Evolutionary conservation across 2,113 vertebrate species (phyloP).

Genomic region (Thalassarche chlororhynchos): DNA sequence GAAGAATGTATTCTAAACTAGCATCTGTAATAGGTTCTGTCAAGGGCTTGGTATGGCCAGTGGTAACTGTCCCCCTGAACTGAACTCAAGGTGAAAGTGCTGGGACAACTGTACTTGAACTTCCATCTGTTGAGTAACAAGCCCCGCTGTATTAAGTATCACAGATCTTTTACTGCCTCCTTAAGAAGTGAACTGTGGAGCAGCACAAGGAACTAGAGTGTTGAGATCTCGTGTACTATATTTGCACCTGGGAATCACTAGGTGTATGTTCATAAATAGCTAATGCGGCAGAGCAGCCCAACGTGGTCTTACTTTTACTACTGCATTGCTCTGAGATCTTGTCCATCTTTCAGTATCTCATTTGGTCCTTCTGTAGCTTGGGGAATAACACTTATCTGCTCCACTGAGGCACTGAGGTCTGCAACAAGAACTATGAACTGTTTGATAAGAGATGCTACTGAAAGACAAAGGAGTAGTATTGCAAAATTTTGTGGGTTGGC

Average conservation of each 20-base stretch:
- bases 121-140: background rate
- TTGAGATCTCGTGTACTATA: background rate
- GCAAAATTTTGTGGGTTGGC: slow-evolving; percentile 49
- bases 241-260: background rate
- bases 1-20: background rate
- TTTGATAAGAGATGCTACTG: slow-evolving; percentile 6
- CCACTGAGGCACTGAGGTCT: slow-evolving; percentile 8
- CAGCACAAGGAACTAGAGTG: background rate
- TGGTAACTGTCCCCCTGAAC: background rate
- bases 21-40: background rate
- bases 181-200: background rate
- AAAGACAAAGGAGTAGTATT: slow-evolving; percentile 27
- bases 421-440: slow-evolving; percentile 9
- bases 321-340: background rate
- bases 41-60: background rate
- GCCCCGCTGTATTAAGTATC: too few relatives aligned
- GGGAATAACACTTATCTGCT: background rate
- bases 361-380: background rate
- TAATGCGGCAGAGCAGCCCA: background rate
- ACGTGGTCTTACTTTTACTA: background rate
- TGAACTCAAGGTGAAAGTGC: background rate
- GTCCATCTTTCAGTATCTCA: slow-evolving; percentile 19
- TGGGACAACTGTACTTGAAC: background rate
- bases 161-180: background rate
- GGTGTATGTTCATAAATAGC: background rate